These are phyloP conservation scores for Yponomeuta plumbellus DNA, from an alignment of 2,888 invertebrate species.

Conservation along the genomic window DNA sequence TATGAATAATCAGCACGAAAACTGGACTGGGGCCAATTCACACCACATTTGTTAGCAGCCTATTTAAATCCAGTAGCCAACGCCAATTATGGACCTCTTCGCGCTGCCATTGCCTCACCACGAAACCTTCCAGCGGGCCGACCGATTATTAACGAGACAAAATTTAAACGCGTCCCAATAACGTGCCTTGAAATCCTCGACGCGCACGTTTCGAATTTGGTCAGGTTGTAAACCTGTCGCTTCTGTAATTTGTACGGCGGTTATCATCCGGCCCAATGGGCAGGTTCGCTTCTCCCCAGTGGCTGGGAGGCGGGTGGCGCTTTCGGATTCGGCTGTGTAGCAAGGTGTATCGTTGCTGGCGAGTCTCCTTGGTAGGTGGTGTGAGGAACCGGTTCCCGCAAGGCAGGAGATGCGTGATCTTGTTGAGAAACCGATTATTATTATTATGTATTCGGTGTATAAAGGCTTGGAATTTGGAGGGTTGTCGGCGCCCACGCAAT, in stretches of 20 bases:
- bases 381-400: slow-evolving; percentile 42
- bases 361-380: slow-evolving; percentile 12
- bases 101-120: slow-evolving; percentile 18
- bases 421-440: slow-evolving; percentile 61
- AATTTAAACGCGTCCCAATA: slow-evolving; percentile 11
- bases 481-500: slow-evolving; percentile 29
- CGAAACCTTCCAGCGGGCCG: slow-evolving; percentile 8
- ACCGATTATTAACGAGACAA: slow-evolving; percentile 11
- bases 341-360: slow-evolving; percentile 12
- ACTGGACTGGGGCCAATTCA: slow-evolving; percentile 39
- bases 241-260: slow-evolving; percentile 16
- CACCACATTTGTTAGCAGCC: slow-evolving; percentile 56
- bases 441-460: slow-evolving; percentile 37
- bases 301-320: neutral
- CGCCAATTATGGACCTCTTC: slow-evolving; percentile 44
- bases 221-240: slow-evolving; percentile 18
- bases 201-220: slow-evolving; percentile 16
- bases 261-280: neutral
- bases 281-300: neutral
- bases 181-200: slow-evolving; percentile 1
- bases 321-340: slow-evolving; percentile 13
- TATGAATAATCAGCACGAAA: slow-evolving; percentile 22
- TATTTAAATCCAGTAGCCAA: slow-evolving; percentile 54
- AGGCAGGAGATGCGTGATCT: slow-evolving; percentile 45
- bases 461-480: slow-evolving; percentile 46